Evolutionary conservation across 2,888 invertebrate species (phyloP), one percentile per base, ranked within the genome.

Genomic region (Chaetogeoica ovagalla): DNA sequence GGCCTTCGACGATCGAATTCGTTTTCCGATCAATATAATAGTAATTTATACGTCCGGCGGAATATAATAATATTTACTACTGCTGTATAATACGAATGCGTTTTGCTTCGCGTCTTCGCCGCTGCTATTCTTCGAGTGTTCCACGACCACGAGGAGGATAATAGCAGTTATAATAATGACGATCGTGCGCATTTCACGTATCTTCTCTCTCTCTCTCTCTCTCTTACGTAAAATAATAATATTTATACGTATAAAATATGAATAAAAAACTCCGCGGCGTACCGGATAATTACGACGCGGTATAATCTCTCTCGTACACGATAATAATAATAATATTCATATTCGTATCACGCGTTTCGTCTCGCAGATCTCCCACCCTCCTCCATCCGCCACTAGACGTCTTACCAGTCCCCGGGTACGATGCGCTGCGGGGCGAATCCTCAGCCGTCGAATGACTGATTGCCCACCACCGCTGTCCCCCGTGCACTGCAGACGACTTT

Each of bases 361-460:
- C 70, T 59, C 21, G n/a, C 15, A 9, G 43, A 9, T 43, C 52
- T 15, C 15, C n/a, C n/a, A n/a, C n/a, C n/a, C n/a, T n/a, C n/a
- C n/a, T n/a, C n/a, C n/a, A n/a, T n/a, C n/a, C n/a, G n/a, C n/a
- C n/a, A n/a, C n/a, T n/a, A n/a, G 57, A 30, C 30, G 30, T 30
- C 30, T 30, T 4, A 2, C 30, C 30, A 2, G n/a, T n/a, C n/a
- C 39, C 48, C 48, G 60, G 13, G 48, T 48, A 1, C 48, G 13
- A 13, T 30, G 48, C 48, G 72, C 72, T 73, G 62, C 62, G 72
- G 72, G 72, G 72, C 72, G 62, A 73, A 73, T 73, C 60, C 30
- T 48, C 55, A 7, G 11, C 19, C 17, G 11, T 7, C 17, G 62
- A 30, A 73, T 62, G 76, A 77, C 60, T 43, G 76, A 77, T 77